phyloP scores from a whole-genome alignment of 2,888 invertebrate species.

The Ennomos erosarius region DNA sequence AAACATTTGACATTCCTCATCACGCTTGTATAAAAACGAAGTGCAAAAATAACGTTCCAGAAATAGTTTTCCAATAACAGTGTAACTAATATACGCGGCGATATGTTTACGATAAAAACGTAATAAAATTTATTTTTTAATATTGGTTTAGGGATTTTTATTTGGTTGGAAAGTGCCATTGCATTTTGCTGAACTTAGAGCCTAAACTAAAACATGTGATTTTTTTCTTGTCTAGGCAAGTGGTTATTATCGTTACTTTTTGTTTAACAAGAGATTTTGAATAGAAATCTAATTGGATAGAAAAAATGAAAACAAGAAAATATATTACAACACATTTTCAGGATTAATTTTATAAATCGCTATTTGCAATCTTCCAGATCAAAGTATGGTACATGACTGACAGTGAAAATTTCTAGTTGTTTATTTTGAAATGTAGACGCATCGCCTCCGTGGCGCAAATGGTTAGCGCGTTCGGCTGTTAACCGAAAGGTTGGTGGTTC shows the following conservation, averaged over 20 bases:
- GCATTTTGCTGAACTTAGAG: no score
- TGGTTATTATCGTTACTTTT: no score
- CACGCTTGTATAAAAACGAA: conserved; percentile 33
- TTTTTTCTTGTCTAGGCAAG: neutral
- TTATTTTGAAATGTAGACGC: conserved; percentile 6
- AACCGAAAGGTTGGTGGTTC: conserved; percentile 99
- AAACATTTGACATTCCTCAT: conserved; percentile 50
- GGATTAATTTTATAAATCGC: no score
- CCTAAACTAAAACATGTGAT: no score
- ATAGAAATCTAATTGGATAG: no score
- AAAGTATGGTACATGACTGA: no score
- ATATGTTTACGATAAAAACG: conserved; percentile 58
- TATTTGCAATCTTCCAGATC: no score
- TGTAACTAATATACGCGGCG: conserved; percentile 30
- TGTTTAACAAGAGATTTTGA: neutral
- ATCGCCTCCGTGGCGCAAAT: conserved; percentile 95
- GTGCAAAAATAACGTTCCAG: conserved; percentile 47
- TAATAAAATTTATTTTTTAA: conserved; percentile 64
- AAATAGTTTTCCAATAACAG: conserved; percentile 56
- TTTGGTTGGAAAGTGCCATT: conserved; percentile 1
- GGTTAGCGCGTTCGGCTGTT: conserved; percentile 99
- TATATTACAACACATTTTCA: no score
- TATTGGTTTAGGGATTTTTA: conserved; percentile 16
- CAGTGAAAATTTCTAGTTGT: no score
- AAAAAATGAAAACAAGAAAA: no score